Conservation (phyloP, 2,113 vertebrate genomes). For the Chlorodrepanis virens region DNA sequence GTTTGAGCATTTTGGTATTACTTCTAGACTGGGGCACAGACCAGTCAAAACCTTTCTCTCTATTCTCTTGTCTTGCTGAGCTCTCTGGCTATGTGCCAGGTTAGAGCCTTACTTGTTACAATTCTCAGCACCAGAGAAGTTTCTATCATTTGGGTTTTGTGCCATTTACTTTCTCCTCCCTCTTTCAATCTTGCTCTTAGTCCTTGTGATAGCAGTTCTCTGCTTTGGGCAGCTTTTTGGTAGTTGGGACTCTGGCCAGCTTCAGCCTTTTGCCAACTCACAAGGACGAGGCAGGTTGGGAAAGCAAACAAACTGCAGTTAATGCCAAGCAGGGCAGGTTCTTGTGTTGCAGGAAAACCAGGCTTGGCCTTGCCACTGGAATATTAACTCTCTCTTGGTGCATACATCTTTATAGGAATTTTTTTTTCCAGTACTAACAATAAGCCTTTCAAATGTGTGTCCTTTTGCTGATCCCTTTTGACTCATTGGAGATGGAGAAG, state of each 20-base stretch:
- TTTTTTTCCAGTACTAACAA: background rate
- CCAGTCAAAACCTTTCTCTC: background rate
- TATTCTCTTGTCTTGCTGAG: background rate
- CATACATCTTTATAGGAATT: background rate
- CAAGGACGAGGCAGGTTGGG: slow-evolving; percentile 17
- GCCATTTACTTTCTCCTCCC: background rate
- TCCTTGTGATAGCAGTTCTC: background rate
- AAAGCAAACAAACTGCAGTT: background rate
- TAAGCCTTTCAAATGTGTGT: background rate
- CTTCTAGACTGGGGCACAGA: background rate
- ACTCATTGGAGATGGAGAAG: background rate
- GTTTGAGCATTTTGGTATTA: background rate
- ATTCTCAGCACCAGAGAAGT: background rate
- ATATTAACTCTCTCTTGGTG: background rate
- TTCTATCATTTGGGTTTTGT: background rate
- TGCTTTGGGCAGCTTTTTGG: background rate
- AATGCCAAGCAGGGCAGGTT: slow-evolving; percentile 10
- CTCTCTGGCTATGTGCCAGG: background rate
- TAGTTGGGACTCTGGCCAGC: background rate
- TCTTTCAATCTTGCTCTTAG: background rate
- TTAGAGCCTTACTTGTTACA: background rate
- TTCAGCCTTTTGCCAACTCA: background rate
- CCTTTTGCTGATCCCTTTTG: background rate
- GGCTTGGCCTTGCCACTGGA: background rate
- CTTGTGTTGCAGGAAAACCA: background rate